Evolutionary conservation across 2,888 invertebrate species (phyloP), one percentile per base, ranked within the genome.

Genomic region (Leptopilina drosophilae): DNA sequence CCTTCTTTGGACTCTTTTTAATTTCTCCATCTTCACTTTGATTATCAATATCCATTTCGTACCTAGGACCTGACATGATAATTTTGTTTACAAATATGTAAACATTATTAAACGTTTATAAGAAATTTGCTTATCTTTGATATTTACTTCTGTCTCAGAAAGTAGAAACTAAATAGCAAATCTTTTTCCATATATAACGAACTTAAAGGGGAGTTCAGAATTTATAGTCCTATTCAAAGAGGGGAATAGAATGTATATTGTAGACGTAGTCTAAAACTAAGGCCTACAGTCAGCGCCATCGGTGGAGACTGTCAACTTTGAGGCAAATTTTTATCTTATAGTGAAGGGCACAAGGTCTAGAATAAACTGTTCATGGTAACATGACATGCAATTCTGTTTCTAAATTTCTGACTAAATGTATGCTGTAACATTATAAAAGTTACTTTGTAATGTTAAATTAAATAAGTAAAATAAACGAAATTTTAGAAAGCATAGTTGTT

Each of bases 1-100:
- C 89, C 84, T 91, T 92, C 81, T 93, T 92, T 86, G 96, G 96
- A 91, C 96, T 96, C 89, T 95, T 95, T 87, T 94, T 94, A 90
- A 97, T 93, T 94, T 97, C 97, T 85, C 97, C 97, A 92, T 97
- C 97, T 93, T 97, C 97, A 92, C 96, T 96, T 93, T 95, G 95
- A 89, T 95, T 95, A 90, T 95, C 96, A 78, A 91, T 85, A 82
- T 92, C 93, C 88, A 91, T 90, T 79, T 88, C 87, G 77, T 82
- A 85, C 78, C 85, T 87, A 80, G 83, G 81, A 79, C 79, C 82
- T n/a, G 83, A 79, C 82, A 84, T 85, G 49, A 20, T 80, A n/a
- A n/a, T 20, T 5, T 26, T 66, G 5, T 66, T 66, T 62, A 20
- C 8, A 62, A 62, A 62, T 9, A 62, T 62, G 15, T n/a, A 5